Conservation (phyloP, 2,797 vertebrate species). For the Falco concolor region DNA sequence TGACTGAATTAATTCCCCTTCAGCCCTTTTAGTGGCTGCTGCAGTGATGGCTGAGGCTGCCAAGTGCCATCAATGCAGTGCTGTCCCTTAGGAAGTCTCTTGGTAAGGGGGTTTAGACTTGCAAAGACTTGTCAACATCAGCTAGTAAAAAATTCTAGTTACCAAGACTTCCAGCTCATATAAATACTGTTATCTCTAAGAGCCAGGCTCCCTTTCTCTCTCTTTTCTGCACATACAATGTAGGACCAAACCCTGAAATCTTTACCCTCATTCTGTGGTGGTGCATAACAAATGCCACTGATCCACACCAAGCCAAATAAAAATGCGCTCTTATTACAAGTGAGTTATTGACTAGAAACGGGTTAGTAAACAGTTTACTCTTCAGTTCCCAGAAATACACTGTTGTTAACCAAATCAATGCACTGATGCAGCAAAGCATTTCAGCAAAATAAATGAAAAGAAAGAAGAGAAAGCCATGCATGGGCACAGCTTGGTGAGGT, state of each 20-base stretch:
- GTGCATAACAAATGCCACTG: neutral
- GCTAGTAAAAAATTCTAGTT: neutral
- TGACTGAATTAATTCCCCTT: neutral
- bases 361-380: neutral
- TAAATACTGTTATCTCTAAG: neutral
- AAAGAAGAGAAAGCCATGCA: neutral
- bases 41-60: neutral
- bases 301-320: neutral
- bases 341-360: neutral
- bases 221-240: neutral
- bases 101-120: neutral
- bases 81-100: neutral
- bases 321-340: neutral
- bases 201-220: neutral
- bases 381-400: neutral
- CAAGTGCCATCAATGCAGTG: neutral
- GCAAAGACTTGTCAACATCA: neutral
- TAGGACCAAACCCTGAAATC: neutral
- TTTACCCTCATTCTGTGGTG: neutral
- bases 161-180: neutral
- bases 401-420: neutral
- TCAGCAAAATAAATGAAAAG: neutral
- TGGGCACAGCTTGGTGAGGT: neutral
- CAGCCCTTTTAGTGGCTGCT: neutral
- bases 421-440: neutral